A percentile compares a stretch with the other conserved stretches of the same genome.
Evolutionary conservation across 2,888 invertebrate genomes (phyloP).

Genomic region (Polyploca ridens): DNA sequence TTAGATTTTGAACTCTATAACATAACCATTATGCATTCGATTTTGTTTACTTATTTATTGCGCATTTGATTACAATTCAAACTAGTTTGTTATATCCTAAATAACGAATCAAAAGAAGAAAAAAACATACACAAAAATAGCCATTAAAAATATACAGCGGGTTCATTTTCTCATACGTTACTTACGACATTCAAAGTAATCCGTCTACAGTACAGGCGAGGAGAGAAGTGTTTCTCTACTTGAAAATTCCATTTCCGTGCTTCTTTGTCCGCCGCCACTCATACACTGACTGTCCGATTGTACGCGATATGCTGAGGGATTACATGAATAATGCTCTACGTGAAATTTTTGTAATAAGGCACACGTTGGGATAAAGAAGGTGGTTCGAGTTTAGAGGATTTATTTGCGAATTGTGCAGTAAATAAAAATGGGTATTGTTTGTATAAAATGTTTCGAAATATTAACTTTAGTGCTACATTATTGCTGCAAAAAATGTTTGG

Average conservation of each 20-base stretch:
- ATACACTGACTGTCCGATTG: slow-evolving; percentile 48
- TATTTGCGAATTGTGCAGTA: background rate
- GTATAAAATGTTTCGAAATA: too few species aligned
- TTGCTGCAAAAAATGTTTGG: too few species aligned
- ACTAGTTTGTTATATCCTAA: too few species aligned
- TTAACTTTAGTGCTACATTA: too few species aligned
- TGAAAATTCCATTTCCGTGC: slow-evolving; percentile 58
- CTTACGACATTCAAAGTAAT: slow-evolving; percentile 14
- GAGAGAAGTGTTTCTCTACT: slow-evolving; percentile 35
- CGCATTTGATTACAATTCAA: too few species aligned
- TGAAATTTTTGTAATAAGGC: slow-evolving; percentile 19
- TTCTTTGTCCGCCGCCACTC: slow-evolving; percentile 49
- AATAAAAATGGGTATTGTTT: background rate
- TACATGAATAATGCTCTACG: slow-evolving; percentile 43
- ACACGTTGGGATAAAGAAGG: slow-evolving; percentile 8
- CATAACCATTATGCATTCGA: too few species aligned
- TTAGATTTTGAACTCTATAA: too few species aligned
- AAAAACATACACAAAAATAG: slow-evolving; percentile 12
- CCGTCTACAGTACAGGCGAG: slow-evolving; percentile 16
- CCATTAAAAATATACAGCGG: slow-evolving; percentile 1
- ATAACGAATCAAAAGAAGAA: background rate
- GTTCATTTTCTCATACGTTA: slow-evolving; percentile 11
- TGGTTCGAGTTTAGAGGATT: slow-evolving; percentile 4
- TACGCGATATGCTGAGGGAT: slow-evolving; percentile 38
- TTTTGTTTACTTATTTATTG: too few species aligned